These are phyloP conservation scores for Pseudonaja textilis DNA, from an alignment of 2,113 vertebrate species.

Conservation along the genomic window DNA sequence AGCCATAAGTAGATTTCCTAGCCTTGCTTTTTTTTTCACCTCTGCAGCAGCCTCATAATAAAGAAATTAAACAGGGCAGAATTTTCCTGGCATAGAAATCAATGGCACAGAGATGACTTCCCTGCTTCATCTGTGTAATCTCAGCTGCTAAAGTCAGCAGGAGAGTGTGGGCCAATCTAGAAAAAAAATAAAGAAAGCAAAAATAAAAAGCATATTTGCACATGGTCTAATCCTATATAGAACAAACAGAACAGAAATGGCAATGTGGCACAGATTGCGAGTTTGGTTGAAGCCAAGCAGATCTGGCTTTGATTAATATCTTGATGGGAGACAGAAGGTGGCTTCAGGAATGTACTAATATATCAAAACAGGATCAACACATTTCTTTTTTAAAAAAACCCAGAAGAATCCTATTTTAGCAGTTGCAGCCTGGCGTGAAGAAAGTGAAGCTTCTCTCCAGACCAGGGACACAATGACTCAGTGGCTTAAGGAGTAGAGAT, in stretches of 20 bases:
- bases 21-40: background rate
- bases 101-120: background rate
- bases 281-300: background rate
- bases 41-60: background rate
- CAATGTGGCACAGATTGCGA: background rate
- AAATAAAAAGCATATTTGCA: background rate
- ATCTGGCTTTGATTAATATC: background rate
- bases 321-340: background rate
- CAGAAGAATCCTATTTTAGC: background rate
- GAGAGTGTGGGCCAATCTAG: background rate
- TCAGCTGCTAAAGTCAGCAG: background rate
- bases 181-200: background rate
- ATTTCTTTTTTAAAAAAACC: background rate
- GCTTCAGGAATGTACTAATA: background rate
- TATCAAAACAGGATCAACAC: background rate
- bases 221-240: background rate
- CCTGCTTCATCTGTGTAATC: background rate
- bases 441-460: background rate
- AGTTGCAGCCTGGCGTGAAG: background rate
- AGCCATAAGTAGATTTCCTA: background rate
- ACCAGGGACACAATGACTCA: background rate
- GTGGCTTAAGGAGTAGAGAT: background rate
- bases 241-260: background rate
- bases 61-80: background rate
- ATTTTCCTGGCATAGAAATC: background rate